Conservation (phyloP, 1,140 invertebrate genomes). For the Temnothorax nylanderi region DNA sequence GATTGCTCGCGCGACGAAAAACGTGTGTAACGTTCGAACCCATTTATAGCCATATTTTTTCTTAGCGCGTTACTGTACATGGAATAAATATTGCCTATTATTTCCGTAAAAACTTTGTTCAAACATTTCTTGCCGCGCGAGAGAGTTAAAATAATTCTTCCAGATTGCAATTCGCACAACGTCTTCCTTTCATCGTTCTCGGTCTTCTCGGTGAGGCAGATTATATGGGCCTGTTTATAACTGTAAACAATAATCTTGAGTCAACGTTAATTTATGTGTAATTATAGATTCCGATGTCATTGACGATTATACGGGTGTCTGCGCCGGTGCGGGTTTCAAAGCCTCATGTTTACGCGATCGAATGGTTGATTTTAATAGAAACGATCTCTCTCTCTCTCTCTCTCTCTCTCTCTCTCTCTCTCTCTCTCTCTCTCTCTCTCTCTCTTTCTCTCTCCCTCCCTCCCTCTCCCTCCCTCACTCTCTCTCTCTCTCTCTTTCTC, state of each 20-base stretch:
- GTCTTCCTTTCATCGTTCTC: neutral
- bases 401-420: constrained; percentile 14
- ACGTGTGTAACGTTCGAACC: neutral
- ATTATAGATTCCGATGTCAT: neutral
- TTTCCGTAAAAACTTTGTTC: neutral
- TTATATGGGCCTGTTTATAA: neutral
- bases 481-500: neutral
- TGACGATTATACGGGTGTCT: neutral
- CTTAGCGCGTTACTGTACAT: constrained; percentile 54
- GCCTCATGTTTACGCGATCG: constrained; percentile 7
- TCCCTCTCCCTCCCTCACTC: neutral
- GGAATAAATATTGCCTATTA: constrained; percentile 61
- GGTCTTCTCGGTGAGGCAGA: neutral
- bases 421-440: constrained; percentile 19
- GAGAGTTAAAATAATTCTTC: neutral
- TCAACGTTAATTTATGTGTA: constrained; percentile 4
- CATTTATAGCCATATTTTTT: constrained; percentile 65
- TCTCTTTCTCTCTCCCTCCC: neutral
- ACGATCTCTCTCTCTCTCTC: constrained; percentile 19
- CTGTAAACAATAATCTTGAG: neutral
- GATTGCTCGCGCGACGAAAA: constrained; percentile 15
- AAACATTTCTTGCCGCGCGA: neutral
- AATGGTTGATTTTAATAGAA: constrained; percentile 41
- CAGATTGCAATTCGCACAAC: neutral
- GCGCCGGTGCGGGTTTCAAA: neutral